Evolutionary conservation across 2,113 vertebrate genomes (phyloP).

Genomic region (Poeciliopsis occidentalis): DNA sequence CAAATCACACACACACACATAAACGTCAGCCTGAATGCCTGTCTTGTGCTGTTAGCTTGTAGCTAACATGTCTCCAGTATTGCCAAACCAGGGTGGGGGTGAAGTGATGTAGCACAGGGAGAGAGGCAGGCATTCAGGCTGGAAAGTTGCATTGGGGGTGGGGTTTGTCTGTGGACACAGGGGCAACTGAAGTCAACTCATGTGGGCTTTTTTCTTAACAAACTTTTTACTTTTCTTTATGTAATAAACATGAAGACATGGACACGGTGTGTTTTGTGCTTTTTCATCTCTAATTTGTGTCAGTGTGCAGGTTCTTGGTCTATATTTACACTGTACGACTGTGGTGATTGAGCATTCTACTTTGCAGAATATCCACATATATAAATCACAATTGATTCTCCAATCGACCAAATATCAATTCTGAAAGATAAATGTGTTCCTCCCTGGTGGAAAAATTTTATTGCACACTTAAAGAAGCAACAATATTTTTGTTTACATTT

Average conservation of each 20-base stretch:
- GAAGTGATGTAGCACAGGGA: conserved; percentile 54
- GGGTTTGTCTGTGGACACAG: conserved; percentile 20
- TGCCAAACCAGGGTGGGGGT: conserved; percentile 71
- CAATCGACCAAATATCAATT: too few relatives aligned
- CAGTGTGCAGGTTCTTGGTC: background rate
- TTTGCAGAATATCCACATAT: too few relatives aligned
- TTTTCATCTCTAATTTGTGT: conserved; percentile 30
- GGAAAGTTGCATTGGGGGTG: background rate
- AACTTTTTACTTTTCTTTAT: conserved; percentile 79
- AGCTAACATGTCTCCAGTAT: conserved; percentile 62
- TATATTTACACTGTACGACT: background rate
- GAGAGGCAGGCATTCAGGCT: conserved; percentile 66
- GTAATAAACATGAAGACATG: conserved; percentile 78
- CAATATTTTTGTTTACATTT: too few relatives aligned
- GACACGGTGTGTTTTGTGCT: conserved; percentile 36
- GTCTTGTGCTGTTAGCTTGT: conserved; percentile 58
- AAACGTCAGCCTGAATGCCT: conserved; percentile 58
- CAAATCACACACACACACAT: background rate
- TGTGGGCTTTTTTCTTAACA: conserved; percentile 72
- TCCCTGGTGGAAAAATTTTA: too few relatives aligned
- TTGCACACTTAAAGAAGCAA: too few relatives aligned
- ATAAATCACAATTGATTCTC: too few relatives aligned
- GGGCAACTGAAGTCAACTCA: conserved; percentile 56
- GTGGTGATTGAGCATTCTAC: too few relatives aligned
- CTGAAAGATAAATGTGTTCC: too few relatives aligned